phyloP scores from a whole-genome alignment of 2,888 invertebrate species.

The Diloba caeruleocephala region DNA sequence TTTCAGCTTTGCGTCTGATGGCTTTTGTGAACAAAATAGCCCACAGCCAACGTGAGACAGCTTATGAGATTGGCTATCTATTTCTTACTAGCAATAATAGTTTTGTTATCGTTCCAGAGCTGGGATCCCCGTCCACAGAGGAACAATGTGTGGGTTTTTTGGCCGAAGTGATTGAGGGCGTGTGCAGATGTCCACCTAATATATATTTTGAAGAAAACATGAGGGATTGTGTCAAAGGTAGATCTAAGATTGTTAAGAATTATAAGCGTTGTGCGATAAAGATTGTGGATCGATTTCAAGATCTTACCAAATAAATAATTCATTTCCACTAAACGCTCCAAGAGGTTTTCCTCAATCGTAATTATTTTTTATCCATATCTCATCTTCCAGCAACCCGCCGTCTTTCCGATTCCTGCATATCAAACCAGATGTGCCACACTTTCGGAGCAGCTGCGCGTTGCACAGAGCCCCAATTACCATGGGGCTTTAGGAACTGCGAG shows the following conservation, averaged over 20 bases:
- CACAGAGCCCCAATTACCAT: slow-evolving; percentile 58
- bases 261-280: too few species aligned
- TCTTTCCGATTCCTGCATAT: slow-evolving; percentile 70
- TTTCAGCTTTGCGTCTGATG: too few species aligned
- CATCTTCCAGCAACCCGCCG: slow-evolving; percentile 67
- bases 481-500: slow-evolving; percentile 69
- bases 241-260: not conserved
- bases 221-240: slow-evolving; percentile 82
- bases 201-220: slow-evolving; percentile 78
- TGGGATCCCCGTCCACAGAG: slow-evolving; percentile 71
- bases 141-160: slow-evolving; percentile 73
- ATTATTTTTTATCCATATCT: not conserved
- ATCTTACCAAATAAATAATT: too few species aligned
- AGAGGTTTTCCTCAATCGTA: too few species aligned
- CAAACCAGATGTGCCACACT: slow-evolving; percentile 73
- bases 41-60: too few species aligned
- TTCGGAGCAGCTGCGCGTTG: slow-evolving; percentile 74
- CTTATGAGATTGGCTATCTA: too few species aligned
- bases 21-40: too few species aligned
- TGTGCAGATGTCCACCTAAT: slow-evolving; percentile 78
- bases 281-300: too few species aligned
- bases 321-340: too few species aligned
- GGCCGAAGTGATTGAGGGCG: slow-evolving; percentile 65
- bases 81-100: not conserved
- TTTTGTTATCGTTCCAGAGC: slow-evolving; percentile 62